These are phyloP conservation scores for Lampris incognitus DNA, from an alignment of 2,113 vertebrate genomes.

Conservation along the genomic window DNA sequence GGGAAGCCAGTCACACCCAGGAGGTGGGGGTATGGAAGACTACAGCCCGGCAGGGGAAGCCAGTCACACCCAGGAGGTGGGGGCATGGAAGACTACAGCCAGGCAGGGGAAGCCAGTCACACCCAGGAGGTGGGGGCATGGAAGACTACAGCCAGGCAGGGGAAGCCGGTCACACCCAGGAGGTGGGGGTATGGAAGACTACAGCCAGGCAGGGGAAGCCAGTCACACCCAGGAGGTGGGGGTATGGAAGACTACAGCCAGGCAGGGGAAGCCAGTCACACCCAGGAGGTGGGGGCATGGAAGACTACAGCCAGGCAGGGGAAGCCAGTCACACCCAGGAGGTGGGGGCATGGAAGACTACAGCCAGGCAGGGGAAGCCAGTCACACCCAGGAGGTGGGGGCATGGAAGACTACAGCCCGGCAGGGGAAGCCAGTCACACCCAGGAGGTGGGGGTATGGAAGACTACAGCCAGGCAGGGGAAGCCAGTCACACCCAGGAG, in stretches of 20 bases:
- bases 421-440: not conserved
- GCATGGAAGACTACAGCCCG: not conserved
- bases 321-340: not conserved
- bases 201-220: conserved; percentile 22
- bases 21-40: not conserved
- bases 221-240: not conserved
- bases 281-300: not conserved
- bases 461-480: not conserved
- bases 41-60: conserved; percentile 17
- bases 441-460: not conserved
- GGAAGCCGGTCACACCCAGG: not conserved
- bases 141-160: not conserved
- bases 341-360: not conserved
- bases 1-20: not conserved
- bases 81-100: not conserved
- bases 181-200: not conserved
- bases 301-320: not conserved
- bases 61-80: not conserved
- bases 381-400: not conserved
- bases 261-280: not conserved
- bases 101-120: not conserved
- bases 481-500: not conserved
- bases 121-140: not conserved
- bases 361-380: conserved; percentile 23
- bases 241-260: not conserved